Base-by-base conservation (phyloP, 2,113 vertebrate species). In the Gambusia holbrooki region DNA sequence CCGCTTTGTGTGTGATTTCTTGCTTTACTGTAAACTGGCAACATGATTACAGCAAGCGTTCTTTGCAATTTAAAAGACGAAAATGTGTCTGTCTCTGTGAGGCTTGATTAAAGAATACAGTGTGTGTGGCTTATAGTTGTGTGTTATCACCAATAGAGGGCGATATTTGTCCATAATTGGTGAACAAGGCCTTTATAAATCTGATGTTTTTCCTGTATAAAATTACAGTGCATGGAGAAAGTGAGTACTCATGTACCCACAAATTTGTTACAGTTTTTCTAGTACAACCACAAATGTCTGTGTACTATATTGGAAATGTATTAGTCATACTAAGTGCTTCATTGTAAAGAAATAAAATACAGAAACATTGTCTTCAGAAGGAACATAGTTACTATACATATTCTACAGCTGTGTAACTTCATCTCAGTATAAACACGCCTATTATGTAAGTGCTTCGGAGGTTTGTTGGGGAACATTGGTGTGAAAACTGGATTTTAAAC, bases 61-160 rank as follows among this genome's bases (percentile, higher is more conserved):
- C 40, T 13, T 72, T 51, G 80, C 71, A 78, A 37, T 84, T 87
- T 71, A 65, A 62, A 69, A 45, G 71, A 82, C 77, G 61, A 66
- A 69, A 73, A 75, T 29, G 62, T 67, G 76, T 27, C 19, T 61
- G 32, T 65, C 5, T 62, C n/a, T 73, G 33, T 25, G 74, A 61
- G 65, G 22, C 6, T 54, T 66, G 65, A 62, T 65, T 29, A 33
- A 14, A 29, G 0, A 13, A 30, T 6, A 27, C 37, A 33, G n/a
- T 3, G 3, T 8, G 15, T 69, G 60, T 11, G 40, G 67, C 63
- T 61, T 45, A 62, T 62, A 76, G 63, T 48, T 76, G 1, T 11
- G 3, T 6, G 9, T 5, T 35, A 17, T 62, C 61, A 29, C 84
- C 89, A n/a, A 19, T 30, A 83, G 92, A 62, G 87, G 89, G 91